Evolutionary conservation across 1,140 invertebrate species (phyloP), one percentile per base, ranked within the genome.

Genomic region (Drosophila melanica): DNA sequence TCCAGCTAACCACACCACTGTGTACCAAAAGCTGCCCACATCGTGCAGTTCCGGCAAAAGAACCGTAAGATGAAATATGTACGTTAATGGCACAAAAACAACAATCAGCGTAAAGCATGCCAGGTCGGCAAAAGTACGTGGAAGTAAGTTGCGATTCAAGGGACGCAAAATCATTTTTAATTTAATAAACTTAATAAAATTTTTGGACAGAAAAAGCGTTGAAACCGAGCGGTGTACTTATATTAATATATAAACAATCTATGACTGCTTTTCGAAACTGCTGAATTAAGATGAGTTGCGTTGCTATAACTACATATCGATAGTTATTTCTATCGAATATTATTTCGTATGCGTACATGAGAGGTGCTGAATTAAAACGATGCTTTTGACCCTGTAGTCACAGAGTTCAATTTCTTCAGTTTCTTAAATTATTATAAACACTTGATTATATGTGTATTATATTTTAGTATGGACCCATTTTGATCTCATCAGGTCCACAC

Each of bases 1-100:
- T 39, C 95, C 95, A 68, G 94, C 90, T 16, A 93, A 55, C 65
- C 95, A 94, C 74, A 97, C 95, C 35, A 95, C 81, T 11, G 92
- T 92, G 78, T 95, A 95, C 45, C 89, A 60, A 3, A 92, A 42
- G 39, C 92, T 79, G 30, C 92, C 92, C 37, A 90, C 62, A 44
- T 84, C 57, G 78, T 94, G 93, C n/a, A 95, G 79, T 20, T 91
- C 90, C 4, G 95, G 95, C 42, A 96, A 73, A 2, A 96, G 95
- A 12, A 96, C 73, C 86, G 94, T 95, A 0, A 96, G 69, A 84
- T 96, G 95, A 65, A 86, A 90, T 7, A 90, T 75, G 44, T 89
- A 90, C 0, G 80, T 81, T 3, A 79, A 42, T 1, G 89, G 89
- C n/a, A 89, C 73, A 12, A 75, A 82, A 0, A 81, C 7, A 0